These are phyloP conservation scores for Hyperoplus immaculatus DNA, from an alignment of 2,797 vertebrate genomes.

Conservation along the genomic window DNA sequence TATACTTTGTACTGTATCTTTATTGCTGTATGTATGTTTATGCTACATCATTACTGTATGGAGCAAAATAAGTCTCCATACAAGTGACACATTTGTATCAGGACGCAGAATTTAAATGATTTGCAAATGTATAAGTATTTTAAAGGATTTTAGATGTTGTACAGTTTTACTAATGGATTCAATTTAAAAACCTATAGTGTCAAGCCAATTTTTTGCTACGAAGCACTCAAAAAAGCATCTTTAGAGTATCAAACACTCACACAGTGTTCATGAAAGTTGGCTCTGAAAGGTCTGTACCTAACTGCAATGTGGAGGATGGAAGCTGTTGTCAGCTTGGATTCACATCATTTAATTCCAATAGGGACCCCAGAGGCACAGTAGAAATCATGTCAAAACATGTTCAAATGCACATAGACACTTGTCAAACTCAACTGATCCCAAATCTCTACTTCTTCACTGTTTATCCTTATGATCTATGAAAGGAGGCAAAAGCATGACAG, in stretches of 20 bases:
- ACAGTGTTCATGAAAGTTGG: neutral
- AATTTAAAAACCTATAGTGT: neutral
- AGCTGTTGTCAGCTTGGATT: no score
- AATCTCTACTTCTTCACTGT: neutral
- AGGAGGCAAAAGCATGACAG: neutral
- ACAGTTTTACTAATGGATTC: neutral
- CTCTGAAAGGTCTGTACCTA: neutral
- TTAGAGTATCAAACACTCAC: neutral
- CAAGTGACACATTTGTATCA: neutral
- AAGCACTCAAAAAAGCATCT: neutral
- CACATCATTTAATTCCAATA: no score
- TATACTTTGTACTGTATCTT: neutral
- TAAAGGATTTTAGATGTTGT: neutral
- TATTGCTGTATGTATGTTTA: neutral
- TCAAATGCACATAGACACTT: no score
- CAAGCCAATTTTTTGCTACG: neutral
- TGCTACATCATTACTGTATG: neutral
- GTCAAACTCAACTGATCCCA: no score
- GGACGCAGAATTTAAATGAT: neutral
- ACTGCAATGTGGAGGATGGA: no score
- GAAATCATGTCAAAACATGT: slow-evolving; percentile 7
- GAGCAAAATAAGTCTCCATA: neutral
- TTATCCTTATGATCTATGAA: neutral
- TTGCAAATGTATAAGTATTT: neutral
- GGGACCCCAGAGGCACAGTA: neutral